A percentile compares a stretch with the other conserved stretches of the same genome.
Conservation (phyloP, 1,140 invertebrate species). For the Melitaea cinxia region DNA sequence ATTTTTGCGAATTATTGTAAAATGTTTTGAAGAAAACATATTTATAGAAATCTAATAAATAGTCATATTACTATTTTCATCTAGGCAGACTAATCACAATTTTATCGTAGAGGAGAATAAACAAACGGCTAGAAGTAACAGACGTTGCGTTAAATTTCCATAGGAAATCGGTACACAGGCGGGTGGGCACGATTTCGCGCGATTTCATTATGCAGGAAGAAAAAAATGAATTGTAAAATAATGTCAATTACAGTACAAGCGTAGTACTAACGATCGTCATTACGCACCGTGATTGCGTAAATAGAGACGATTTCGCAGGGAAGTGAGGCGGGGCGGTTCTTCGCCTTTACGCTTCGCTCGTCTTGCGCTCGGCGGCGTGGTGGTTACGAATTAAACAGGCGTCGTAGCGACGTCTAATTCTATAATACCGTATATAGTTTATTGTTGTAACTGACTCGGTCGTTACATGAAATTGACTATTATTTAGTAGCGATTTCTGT, state of each 20-base stretch:
- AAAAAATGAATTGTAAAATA: constrained; percentile 75
- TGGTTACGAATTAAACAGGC: constrained; percentile 54
- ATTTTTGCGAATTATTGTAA: too few relatives aligned
- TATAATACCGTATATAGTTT: constrained; percentile 27
- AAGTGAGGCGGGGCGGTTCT: constrained; percentile 59
- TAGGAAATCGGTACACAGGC: constrained; percentile 47
- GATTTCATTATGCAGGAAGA: constrained; percentile 66
- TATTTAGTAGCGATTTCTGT: constrained; percentile 13
- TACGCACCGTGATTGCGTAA: constrained; percentile 77
- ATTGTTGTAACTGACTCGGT: constrained; percentile 18
- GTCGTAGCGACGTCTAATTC: constrained; percentile 45
- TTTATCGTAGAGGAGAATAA: constrained; percentile 21
- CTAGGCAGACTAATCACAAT: constrained; percentile 4
- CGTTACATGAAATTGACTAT: constrained; percentile 20
- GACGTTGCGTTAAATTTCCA: constrained; percentile 36
- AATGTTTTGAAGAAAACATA: too few relatives aligned
- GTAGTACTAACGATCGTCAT: constrained; percentile 74
- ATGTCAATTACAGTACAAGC: constrained; percentile 74
- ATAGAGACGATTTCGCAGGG: constrained; percentile 66
- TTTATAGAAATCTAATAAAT: not conserved
- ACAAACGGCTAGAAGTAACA: constrained; percentile 22
- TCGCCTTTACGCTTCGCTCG: constrained; percentile 69
- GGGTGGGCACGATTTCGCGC: constrained; percentile 60
- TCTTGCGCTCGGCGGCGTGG: constrained; percentile 63
- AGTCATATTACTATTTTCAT: not conserved